phyloP scores from a whole-genome alignment of 2,113 vertebrate genomes.

The Phylloscopus trochilus region DNA sequence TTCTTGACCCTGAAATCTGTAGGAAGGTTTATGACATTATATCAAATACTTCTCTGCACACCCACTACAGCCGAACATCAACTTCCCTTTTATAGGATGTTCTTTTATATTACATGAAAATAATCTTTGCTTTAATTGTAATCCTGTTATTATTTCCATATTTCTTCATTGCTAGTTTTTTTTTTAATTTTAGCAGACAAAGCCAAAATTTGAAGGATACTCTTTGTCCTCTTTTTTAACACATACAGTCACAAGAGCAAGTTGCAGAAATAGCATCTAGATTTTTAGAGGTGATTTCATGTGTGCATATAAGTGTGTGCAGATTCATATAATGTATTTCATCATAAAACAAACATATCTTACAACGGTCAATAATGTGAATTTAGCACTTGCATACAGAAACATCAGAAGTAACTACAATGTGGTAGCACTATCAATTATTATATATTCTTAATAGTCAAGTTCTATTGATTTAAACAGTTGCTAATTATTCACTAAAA shows the following conservation, averaged over 20 bases:
- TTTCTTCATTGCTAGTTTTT: neutral
- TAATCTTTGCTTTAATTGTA: neutral
- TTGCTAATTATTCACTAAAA: neutral
- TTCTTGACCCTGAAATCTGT: neutral
- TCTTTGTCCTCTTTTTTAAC: neutral
- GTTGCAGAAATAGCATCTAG: neutral
- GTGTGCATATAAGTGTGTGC: rapidly evolving
- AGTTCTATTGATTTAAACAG: neutral
- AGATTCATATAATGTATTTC: neutral
- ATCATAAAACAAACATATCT: neutral
- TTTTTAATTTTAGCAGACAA: neutral
- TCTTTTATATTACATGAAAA: neutral
- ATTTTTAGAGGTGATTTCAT: neutral
- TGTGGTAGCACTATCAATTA: neutral
- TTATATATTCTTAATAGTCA: neutral
- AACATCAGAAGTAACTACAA: neutral
- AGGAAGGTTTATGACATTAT: neutral
- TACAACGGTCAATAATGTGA: neutral
- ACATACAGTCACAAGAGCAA: neutral
- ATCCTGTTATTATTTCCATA: neutral
- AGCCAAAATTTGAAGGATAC: neutral
- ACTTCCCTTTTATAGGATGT: neutral
- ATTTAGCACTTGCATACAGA: neutral
- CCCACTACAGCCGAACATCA: neutral
- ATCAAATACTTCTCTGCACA: neutral